These are phyloP conservation scores for Lindbergichthys nudifrons DNA, from an alignment of 2,797 vertebrate genomes.

Conservation along the genomic window DNA sequence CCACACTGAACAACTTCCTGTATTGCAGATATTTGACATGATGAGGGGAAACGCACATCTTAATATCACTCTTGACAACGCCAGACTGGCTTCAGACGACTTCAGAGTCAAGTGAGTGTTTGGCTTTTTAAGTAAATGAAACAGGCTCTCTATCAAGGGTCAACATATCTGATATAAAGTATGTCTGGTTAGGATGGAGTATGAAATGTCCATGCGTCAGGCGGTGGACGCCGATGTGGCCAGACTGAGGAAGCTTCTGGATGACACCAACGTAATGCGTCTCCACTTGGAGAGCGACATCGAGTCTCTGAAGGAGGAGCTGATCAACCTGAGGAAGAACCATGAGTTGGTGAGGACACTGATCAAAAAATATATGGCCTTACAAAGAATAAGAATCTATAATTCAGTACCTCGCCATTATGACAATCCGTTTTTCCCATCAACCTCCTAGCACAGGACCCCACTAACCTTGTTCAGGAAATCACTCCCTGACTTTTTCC, in stretches of 20 bases:
- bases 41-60: constrained; percentile 80
- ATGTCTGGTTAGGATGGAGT: constrained; percentile 77
- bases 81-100: constrained; percentile 86
- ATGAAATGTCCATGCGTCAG: constrained; percentile 84
- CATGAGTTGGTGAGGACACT: constrained; percentile 73
- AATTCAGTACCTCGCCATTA: too few relatives aligned
- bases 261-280: constrained; percentile 86
- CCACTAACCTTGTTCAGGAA: constrained; percentile 43
- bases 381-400: too few relatives aligned
- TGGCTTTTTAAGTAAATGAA: background rate
- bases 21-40: constrained; percentile 81
- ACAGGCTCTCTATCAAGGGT: background rate
- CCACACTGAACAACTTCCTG: background rate
- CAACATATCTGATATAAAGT: background rate
- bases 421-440: constrained; percentile 32
- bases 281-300: constrained; percentile 88
- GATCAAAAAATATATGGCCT: background rate
- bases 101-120: constrained; percentile 87
- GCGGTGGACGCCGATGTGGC: constrained; percentile 85
- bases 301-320: constrained; percentile 86
- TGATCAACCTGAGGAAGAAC: constrained; percentile 87
- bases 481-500: constrained; percentile 63
- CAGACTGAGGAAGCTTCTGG: constrained; percentile 83
- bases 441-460: constrained; percentile 37
- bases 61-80: constrained; percentile 85